phyloP scores from a whole-genome alignment of 2,797 vertebrate genomes.

The Ctenopoma kingsleyae region DNA sequence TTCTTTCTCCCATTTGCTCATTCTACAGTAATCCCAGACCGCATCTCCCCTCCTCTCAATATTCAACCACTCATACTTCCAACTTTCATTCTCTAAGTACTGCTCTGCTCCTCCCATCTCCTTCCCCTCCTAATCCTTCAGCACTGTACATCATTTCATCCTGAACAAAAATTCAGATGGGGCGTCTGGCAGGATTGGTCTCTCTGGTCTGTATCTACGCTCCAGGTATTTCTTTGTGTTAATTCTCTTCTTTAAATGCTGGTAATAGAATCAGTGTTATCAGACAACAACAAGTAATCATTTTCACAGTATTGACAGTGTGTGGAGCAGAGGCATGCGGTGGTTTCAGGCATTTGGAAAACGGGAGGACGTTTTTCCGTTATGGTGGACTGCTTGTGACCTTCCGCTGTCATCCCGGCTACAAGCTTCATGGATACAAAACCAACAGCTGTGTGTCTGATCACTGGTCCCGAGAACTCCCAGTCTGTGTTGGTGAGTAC shows the following conservation, averaged over 20 bases:
- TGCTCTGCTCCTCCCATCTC: constrained; percentile 5
- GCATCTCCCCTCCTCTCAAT: constrained; percentile 20
- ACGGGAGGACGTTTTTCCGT: constrained; percentile 81
- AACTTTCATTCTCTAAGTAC: constrained; percentile 26
- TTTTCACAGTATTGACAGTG: constrained; percentile 48
- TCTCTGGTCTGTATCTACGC: constrained; percentile 45
- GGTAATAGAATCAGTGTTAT: not conserved
- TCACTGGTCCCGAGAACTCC: constrained; percentile 77
- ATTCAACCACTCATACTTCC: constrained; percentile 17
- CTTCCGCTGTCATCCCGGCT: constrained; percentile 79
- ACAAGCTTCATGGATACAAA: constrained; percentile 78
- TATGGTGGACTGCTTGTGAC: constrained; percentile 80
- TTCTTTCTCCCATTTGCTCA: constrained; percentile 12
- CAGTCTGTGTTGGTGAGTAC: constrained; percentile 80
- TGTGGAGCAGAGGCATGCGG: constrained; percentile 57
- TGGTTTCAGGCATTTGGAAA: constrained; percentile 74
- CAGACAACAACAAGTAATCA: constrained; percentile 1
- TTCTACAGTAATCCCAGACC: constrained; percentile 9
- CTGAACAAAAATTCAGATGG: constrained; percentile 25
- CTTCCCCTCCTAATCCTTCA: not conserved
- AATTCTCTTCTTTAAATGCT: not conserved
- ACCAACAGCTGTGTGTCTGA: constrained; percentile 83
- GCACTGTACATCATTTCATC: constrained; percentile 8
- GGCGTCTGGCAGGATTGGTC: constrained; percentile 43
- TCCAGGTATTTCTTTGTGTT: constrained; percentile 58